These are phyloP conservation scores for Cyanoramphus novaezelandiae DNA, from an alignment of 2,113 vertebrate genomes.

Conservation along the genomic window DNA sequence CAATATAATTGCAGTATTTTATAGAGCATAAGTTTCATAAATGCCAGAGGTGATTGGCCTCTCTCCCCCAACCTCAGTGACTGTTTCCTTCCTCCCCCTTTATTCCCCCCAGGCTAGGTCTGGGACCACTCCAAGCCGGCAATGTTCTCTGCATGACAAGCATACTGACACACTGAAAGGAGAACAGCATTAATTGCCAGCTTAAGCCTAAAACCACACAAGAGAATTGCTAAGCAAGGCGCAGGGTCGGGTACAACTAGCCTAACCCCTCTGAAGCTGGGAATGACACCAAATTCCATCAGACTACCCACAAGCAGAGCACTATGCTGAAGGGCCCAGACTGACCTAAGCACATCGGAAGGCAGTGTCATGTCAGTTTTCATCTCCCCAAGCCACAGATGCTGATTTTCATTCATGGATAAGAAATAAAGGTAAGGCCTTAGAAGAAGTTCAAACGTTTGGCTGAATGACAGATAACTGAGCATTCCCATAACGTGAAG, in stretches of 20 bases:
- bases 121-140: conserved; percentile 24
- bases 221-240: conserved; percentile 13
- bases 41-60: conserved; percentile 3
- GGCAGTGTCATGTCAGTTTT: neutral
- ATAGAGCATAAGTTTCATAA: conserved; percentile 15
- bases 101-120: neutral
- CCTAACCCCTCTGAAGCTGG: neutral
- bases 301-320: neutral
- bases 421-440: neutral
- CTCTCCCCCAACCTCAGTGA: neutral
- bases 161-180: neutral
- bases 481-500: neutral
- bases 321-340: neutral
- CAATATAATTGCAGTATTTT: conserved; percentile 46
- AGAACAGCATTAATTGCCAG: conserved; percentile 13
- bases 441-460: neutral
- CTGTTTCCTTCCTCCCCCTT: neutral
- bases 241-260: neutral
- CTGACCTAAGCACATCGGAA: neutral
- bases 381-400: neutral
- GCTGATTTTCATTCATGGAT: neutral
- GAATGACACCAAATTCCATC: neutral
- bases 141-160: conserved; percentile 30
- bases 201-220: neutral
- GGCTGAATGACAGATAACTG: neutral